Conservation (phyloP, 2,888 invertebrate species). For the Boloria selene region DNA sequence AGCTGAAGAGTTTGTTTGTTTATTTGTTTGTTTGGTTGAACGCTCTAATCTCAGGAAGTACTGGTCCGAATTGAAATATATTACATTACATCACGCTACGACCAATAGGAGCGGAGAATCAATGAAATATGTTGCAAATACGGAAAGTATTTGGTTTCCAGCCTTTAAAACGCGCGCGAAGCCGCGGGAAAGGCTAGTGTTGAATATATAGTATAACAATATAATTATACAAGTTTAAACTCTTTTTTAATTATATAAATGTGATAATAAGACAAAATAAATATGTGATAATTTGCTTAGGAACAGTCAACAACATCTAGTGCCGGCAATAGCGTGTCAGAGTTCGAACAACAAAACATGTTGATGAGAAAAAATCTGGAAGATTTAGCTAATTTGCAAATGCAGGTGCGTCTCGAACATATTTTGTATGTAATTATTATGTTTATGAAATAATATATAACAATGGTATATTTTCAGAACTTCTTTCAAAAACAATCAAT, state of each 20-base stretch:
- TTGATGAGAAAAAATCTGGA: constrained; percentile 79
- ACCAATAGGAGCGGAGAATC: no score
- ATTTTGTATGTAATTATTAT: neutral
- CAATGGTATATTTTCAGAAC: constrained; percentile 53
- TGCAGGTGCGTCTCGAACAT: constrained; percentile 60
- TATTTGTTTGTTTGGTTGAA: no score
- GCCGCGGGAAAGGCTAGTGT: no score
- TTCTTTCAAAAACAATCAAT: constrained; percentile 77
- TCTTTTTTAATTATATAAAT: neutral
- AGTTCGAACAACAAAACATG: constrained; percentile 75
- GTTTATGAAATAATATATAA: neutral
- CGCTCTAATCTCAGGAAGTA: no score
- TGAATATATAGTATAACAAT: no score
- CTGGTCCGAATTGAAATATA: no score
- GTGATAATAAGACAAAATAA: constrained; percentile 3
- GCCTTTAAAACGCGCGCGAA: no score
- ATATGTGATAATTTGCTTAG: constrained; percentile 45
- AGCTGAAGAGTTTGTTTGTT: no score
- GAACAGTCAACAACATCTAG: constrained; percentile 79
- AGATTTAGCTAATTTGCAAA: constrained; percentile 77
- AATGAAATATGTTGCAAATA: no score
- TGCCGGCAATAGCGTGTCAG: constrained; percentile 77
- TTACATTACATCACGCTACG: no score
- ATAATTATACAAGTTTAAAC: no score
- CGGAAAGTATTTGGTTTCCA: no score